Evolutionary conservation across 2,888 invertebrate species (phyloP), one percentile per base, ranked within the genome.

Genomic region (Halictus quadricinctus): DNA sequence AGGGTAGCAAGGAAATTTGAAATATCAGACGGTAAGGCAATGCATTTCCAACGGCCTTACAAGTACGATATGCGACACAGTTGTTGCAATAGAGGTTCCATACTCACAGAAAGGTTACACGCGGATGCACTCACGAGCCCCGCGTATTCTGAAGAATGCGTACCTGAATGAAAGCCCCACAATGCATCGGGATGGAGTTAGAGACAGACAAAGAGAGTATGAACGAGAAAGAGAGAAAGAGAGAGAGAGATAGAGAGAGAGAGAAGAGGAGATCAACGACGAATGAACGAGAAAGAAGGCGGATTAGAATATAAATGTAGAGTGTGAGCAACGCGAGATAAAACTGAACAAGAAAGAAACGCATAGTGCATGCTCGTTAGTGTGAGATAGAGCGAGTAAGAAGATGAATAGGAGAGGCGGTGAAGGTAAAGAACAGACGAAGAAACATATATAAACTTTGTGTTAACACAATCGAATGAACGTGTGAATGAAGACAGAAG

Each of bases 71-170:
- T 80, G 87, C 85, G 78, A 64, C 80, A 43, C 75, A 75, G 78
- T 89, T 89, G 90, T 85, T 78, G 88, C 90, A 89, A 89, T 85
- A 83, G 83, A 81, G 82, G 85, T 84, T 86, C 85, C 86, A 75
- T 81, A 80, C 80, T 83, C 84, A 79, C 83, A 84, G 88, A 90
- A 90, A 90, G 90, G 90, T 90, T 88, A 89, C 86, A 88, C 81
- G 86, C 90, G 90, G 89, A 90, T 88, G 88, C 88, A 82, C 85
- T 85, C 88, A 85, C 85, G 84, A 87, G 81, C 80, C 79, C 82
- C 76, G 76, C 84, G 83, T 83, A 82, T 83, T 85, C 66, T 74
- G 80, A 83, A 82, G 89, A 89, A 89, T 89, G 89, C 85, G 80
- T 80, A 72, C 82, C 88, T 90, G 89, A 90, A 90, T 90, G 90